Evolutionary conservation across 2,888 invertebrate species (phyloP).

Genomic region (Cephus runcator): DNA sequence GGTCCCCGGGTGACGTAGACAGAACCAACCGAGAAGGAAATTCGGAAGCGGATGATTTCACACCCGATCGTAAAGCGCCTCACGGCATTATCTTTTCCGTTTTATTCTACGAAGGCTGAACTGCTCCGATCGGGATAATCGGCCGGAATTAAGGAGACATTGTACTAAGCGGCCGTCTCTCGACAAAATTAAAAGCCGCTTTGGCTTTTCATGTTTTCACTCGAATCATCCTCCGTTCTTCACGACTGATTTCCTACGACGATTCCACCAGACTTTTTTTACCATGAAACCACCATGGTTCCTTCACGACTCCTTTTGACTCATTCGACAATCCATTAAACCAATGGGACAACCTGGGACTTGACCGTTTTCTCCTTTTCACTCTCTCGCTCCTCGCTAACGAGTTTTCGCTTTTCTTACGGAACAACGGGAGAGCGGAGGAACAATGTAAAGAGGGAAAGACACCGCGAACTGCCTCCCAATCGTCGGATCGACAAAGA

Average conservation of each 20-base stretch:
- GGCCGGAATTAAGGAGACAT: neutral
- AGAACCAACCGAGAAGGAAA: slow-evolving; percentile 19
- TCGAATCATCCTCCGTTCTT: neutral
- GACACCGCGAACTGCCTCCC: neutral
- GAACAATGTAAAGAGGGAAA: neutral
- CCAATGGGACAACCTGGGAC: neutral
- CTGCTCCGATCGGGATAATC: neutral
- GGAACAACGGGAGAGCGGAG: neutral
- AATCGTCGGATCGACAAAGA: neutral
- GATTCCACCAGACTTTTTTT: neutral
- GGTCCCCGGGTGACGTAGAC: slow-evolving; percentile 11
- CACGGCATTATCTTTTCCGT: neutral
- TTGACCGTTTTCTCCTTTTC: neutral
- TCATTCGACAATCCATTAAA: neutral
- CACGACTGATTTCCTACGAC: neutral
- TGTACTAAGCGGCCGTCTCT: neutral
- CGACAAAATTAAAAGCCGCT: neutral
- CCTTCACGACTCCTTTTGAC: neutral
- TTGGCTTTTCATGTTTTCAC: neutral
- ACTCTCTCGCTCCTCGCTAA: neutral
- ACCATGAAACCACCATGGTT: neutral
- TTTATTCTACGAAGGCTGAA: neutral
- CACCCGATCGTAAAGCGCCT: slow-evolving; percentile 13
- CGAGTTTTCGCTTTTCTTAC: neutral
- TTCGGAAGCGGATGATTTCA: slow-evolving; percentile 36